Percentiles rank a stretch among this genome's conserved stretches.
Conservation (phyloP, 2,888 invertebrate genomes). For the Scaptomyza polygonia region DNA sequence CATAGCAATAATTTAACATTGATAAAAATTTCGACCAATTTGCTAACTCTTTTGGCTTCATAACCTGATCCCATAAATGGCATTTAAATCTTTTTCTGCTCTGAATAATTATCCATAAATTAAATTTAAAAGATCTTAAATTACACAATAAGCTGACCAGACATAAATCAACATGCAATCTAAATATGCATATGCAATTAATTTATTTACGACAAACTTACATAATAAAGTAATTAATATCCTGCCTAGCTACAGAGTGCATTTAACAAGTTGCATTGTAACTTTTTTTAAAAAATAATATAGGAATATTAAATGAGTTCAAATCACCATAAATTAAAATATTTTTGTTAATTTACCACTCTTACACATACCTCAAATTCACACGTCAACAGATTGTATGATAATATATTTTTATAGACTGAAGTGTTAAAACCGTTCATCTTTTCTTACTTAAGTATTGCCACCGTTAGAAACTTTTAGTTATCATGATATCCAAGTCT, state of each 20-base stretch:
- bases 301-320: background rate
- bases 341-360: background rate
- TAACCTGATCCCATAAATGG: background rate
- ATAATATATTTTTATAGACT: background rate
- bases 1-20: too few relatives aligned
- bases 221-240: background rate
- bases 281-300: too few relatives aligned
- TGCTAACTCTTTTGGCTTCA: background rate
- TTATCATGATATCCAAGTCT: too few relatives aligned
- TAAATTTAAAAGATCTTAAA: background rate
- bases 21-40: background rate
- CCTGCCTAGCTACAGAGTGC: background rate
- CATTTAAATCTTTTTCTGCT: background rate
- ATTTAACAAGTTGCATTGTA: background rate
- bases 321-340: background rate
- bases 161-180: background rate
- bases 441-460: too few relatives aligned
- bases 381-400: background rate
- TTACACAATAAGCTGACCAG: background rate
- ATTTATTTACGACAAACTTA: background rate
- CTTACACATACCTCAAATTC: background rate
- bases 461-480: too few relatives aligned
- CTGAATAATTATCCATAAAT: background rate
- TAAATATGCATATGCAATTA: background rate
- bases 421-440: too few relatives aligned